phyloP scores from a whole-genome alignment of 2,888 invertebrate species.

The Andrena bicolor region DNA sequence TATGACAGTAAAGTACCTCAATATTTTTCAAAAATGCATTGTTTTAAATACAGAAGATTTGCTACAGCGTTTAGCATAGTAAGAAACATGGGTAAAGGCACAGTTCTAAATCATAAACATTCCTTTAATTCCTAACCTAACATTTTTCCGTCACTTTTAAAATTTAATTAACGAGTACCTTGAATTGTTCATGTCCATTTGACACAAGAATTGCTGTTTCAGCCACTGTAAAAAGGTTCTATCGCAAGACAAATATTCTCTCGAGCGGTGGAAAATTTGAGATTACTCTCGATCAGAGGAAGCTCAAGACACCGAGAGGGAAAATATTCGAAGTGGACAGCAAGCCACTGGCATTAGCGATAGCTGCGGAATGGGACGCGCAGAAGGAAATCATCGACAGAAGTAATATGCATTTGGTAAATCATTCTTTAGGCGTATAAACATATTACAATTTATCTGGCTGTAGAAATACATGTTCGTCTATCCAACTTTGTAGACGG shows the following conservation, averaged over 20 bases:
- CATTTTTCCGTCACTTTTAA: background rate
- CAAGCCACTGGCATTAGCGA: slow-evolving; percentile 95
- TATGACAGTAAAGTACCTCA: slow-evolving; percentile 4
- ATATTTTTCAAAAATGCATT: slow-evolving; percentile 54
- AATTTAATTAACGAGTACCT: background rate
- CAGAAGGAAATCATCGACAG: slow-evolving; percentile 92
- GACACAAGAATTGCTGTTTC: slow-evolving; percentile 57
- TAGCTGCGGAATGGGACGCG: slow-evolving; percentile 97
- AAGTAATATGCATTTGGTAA: slow-evolving; percentile 95
- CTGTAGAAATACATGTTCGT: slow-evolving; percentile 13
- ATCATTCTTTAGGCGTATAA: slow-evolving; percentile 67
- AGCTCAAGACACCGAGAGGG: slow-evolving; percentile 96
- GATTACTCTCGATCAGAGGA: slow-evolving; percentile 94
- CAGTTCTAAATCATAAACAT: slow-evolving; percentile 10
- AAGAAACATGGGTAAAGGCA: slow-evolving; percentile 73
- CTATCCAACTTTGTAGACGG: slow-evolving; percentile 87
- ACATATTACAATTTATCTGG: slow-evolving; percentile 31
- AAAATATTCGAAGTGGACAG: slow-evolving; percentile 91
- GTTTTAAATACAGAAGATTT: slow-evolving; percentile 58
- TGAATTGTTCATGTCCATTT: background rate
- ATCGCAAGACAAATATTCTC: slow-evolving; percentile 90
- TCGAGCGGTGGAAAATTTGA: slow-evolving; percentile 91
- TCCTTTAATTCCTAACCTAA: slow-evolving; percentile 29
- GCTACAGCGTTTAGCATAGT: slow-evolving; percentile 47
- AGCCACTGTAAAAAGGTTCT: slow-evolving; percentile 89